Evolutionary conservation across 1,140 invertebrate species (phyloP), one percentile per base, ranked within the genome.

Genomic region (Pararge aegeria): DNA sequence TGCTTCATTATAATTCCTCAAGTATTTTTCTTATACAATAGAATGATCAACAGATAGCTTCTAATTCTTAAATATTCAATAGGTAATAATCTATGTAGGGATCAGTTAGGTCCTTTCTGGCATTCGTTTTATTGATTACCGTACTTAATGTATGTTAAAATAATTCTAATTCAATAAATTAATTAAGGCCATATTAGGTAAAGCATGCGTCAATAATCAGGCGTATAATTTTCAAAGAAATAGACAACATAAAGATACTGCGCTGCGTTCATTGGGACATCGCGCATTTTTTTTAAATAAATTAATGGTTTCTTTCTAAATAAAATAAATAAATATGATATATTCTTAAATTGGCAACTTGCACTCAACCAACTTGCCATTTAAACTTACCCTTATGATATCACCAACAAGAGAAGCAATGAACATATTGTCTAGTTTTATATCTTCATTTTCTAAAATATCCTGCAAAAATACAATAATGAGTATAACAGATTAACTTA

Each of bases 381-480:
- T 5, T 21, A 0, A 20, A 61, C 93, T 93, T 92, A 97, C 96
- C 85, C 95, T 91, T 61, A 97, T 93, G 61, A 97, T 96, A 78
- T 98, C 96, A 12, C 94, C 95, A 12, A 97, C 95, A 34, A 98
- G 89, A 16, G 96, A 97, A 15, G 96, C 96, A 72, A 96, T 94
- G 82, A 97, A 97, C 95, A 97, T 97, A 76, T 95, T 96, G 84
- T 97, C 96, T 75, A 98, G 86, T 83, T 96, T 97, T 19, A 97
- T 95, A 76, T 97, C 96, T 76, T 96, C 95, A 71, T 97, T 97
- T 76, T 96, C 95, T 55, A 98, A 87, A 72, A 98, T 96, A 83
- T 98, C 97, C 95, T 97, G 89, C 18, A 75, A 78, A 56, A 24
- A 24, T 4, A 24, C 2, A 24, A 7, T 24, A 24, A 24, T 24